These are phyloP conservation scores for Zoanthus gigantus DNA, from an alignment of 92 coral and sea anemone species.

Conservation along the genomic window DNA sequence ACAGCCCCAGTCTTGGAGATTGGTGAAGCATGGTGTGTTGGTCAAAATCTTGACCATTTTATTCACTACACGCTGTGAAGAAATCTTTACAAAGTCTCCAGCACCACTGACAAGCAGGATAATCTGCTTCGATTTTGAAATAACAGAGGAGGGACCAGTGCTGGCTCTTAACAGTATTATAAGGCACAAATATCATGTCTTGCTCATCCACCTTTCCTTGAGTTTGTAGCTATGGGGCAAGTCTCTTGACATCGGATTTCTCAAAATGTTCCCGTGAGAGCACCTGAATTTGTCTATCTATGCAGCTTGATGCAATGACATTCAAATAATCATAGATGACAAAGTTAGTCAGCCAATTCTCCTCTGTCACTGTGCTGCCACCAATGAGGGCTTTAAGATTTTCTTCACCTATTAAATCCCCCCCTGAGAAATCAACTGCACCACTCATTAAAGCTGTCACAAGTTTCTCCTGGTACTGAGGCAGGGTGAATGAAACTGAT, in stretches of 20 bases:
- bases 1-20: constrained; percentile 27
- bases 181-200: constrained; percentile 21
- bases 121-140: constrained; percentile 27
- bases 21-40: constrained; percentile 23
- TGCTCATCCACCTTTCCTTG: constrained; percentile 8
- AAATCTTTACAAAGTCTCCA: constrained; percentile 1
- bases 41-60: constrained; percentile 17
- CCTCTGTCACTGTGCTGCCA: constrained; percentile 15
- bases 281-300: constrained; percentile 19
- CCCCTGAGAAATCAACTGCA: constrained; percentile 10
- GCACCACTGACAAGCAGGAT: constrained; percentile 22
- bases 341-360: constrained; percentile 29
- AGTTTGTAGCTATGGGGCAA: constrained; percentile 22
- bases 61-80: not conserved
- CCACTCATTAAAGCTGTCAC: constrained; percentile 27
- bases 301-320: constrained; percentile 22
- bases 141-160: constrained; percentile 29
- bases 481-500: constrained; percentile 19
- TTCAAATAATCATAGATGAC: constrained; percentile 12
- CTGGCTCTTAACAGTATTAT: not conserved
- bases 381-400: constrained; percentile 21
- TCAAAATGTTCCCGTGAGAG: constrained; percentile 14
- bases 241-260: constrained; percentile 12
- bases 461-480: constrained; percentile 35
- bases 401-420: constrained; percentile 19